These are phyloP conservation scores for Pollicipes pollicipes DNA, from an alignment of 1,140 invertebrate species.

Conservation along the genomic window DNA sequence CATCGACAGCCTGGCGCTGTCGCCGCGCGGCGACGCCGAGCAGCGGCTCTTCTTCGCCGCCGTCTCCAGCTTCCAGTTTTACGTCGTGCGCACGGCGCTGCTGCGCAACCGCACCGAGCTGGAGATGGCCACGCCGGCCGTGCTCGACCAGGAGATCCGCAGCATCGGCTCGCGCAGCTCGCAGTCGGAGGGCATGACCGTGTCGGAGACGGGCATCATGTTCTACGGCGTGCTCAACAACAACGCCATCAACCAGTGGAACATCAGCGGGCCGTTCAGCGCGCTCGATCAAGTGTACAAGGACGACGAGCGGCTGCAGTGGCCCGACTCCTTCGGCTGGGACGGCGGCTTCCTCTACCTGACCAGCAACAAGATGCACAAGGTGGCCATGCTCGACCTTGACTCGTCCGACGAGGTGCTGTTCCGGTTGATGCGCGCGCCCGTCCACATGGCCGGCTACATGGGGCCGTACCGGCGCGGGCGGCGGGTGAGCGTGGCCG, in stretches of 20 bases:
- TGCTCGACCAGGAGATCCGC: neutral
- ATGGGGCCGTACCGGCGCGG: neutral
- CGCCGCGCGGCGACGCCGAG: neutral
- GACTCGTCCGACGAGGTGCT: neutral
- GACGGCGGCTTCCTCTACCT: neutral
- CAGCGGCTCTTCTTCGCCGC: neutral
- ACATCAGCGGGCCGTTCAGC: neutral
- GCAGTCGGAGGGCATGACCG: neutral
- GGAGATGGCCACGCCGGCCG: neutral
- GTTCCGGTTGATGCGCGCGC: neutral
- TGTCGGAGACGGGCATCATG: neutral
- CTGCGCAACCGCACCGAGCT: neutral
- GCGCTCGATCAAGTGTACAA: neutral
- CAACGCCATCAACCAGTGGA: slow-evolving; percentile 5
- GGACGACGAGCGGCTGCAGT: slow-evolving; percentile 1
- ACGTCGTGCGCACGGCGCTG: neutral
- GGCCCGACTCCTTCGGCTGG: neutral
- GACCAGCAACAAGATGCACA: neutral
- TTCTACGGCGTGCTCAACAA: neutral
- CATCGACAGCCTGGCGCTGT: neutral
- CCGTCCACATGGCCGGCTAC: neutral
- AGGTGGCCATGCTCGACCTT: neutral
- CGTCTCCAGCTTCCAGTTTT: neutral
- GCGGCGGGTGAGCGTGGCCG: neutral
- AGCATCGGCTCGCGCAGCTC: neutral